Evolutionary conservation across 2,888 invertebrate species (phyloP).

Genomic region (Dynastes maya): DNA sequence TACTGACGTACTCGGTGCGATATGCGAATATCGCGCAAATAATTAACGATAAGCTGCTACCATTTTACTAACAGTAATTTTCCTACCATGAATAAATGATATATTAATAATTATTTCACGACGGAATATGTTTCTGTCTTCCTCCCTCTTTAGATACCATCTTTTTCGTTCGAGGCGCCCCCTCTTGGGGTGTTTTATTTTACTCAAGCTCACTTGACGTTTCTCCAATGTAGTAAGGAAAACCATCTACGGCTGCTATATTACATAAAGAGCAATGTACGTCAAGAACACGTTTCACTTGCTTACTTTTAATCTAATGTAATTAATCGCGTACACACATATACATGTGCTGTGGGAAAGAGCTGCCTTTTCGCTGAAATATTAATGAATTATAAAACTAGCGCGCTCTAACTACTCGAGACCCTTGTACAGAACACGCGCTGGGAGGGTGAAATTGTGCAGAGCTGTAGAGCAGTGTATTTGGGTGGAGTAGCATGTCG

Average conservation of each 20-base stretch:
- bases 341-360: background rate
- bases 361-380: background rate
- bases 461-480: too few relatives aligned
- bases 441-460: too few relatives aligned
- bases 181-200: background rate
- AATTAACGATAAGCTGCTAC: background rate
- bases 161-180: background rate
- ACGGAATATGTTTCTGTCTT: background rate
- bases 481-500: too few relatives aligned
- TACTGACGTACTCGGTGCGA: too few relatives aligned
- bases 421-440: too few relatives aligned
- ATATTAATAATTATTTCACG: constrained; percentile 7
- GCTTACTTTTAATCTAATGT: constrained; percentile 21
- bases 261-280: background rate
- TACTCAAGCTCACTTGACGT: background rate
- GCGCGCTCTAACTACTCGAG: background rate
- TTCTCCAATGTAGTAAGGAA: too few relatives aligned
- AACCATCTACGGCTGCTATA: background rate
- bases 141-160: background rate
- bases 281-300: background rate
- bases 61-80: constrained; percentile 12
- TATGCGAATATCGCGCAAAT: too few relatives aligned
- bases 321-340: constrained; percentile 16
- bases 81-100: constrained; percentile 12
- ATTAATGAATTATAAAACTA: constrained; percentile 28